Evolutionary conservation across 2,797 vertebrate species (phyloP).

Genomic region (Rhinatrema bivittatum): DNA sequence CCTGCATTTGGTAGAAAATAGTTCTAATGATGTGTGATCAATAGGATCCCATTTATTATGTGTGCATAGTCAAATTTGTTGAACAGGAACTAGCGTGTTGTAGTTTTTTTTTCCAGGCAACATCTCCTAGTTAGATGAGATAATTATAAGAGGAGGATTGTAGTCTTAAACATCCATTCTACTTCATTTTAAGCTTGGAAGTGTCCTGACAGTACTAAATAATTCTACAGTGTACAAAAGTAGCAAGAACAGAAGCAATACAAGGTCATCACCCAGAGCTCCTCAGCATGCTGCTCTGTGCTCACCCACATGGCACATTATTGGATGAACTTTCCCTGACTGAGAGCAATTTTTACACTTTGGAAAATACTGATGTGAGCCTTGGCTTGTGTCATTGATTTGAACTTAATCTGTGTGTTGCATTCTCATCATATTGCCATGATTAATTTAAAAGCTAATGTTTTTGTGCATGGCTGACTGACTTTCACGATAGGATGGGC

Average conservation of each 20-base stretch:
- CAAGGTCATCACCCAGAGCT: slow-evolving; percentile 4
- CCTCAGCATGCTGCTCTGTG: slow-evolving; percentile 18
- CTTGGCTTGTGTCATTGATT: slow-evolving; percentile 61
- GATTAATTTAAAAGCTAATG: slow-evolving; percentile 85
- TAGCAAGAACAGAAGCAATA: slow-evolving; percentile 29
- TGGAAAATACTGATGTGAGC: slow-evolving; percentile 57
- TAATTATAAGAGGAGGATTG: neutral
- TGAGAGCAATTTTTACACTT: slow-evolving; percentile 60
- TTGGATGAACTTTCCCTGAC: slow-evolving; percentile 54
- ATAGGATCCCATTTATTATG: too few relatives aligned
- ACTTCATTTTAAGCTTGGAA: neutral
- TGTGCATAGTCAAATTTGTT: too few relatives aligned
- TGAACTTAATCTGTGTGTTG: slow-evolving; percentile 58
- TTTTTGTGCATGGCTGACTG: slow-evolving; percentile 69
- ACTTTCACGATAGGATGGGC: slow-evolving; percentile 41
- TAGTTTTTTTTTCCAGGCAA: too few relatives aligned
- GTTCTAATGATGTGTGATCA: too few relatives aligned
- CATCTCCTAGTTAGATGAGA: neutral
- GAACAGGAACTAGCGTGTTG: too few relatives aligned
- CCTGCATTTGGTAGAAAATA: too few relatives aligned
- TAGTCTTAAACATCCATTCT: slow-evolving; percentile 2
- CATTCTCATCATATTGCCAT: slow-evolving; percentile 60
- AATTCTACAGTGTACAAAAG: slow-evolving; percentile 16
- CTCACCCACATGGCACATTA: slow-evolving; percentile 44
- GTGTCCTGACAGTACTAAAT: slow-evolving; percentile 10